A percentile compares a stretch with the other conserved stretches of the same genome.
Conservation (phyloP, 2,888 invertebrate species). For the Cephus sareptanus region DNA sequence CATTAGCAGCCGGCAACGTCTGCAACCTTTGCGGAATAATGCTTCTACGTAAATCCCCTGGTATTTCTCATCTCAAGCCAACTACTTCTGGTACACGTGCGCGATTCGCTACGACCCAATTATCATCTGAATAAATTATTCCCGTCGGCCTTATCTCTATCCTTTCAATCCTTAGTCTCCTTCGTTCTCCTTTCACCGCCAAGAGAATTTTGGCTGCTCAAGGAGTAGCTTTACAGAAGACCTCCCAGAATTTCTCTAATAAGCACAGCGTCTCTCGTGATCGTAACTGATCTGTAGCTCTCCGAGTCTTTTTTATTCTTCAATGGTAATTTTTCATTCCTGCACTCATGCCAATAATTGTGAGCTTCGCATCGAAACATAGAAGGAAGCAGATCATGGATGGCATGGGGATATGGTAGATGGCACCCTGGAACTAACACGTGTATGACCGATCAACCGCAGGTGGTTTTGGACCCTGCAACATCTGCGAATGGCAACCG, state of each 20-base stretch:
- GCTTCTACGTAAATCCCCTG: not conserved
- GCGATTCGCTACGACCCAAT: slow-evolving; percentile 16
- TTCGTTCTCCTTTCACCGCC: not conserved
- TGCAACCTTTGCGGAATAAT: not conserved
- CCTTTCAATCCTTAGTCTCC: not conserved
- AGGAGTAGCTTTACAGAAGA: not conserved
- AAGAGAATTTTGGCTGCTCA: not conserved
- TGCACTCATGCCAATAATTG: not conserved
- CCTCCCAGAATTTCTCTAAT: not conserved
- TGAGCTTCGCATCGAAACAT: not conserved
- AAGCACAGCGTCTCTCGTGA: not conserved
- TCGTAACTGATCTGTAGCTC: not conserved
- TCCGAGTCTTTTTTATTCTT: not conserved
- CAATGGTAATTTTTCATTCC: not conserved
- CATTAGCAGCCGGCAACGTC: not conserved
- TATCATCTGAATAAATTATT: slow-evolving; percentile 22
- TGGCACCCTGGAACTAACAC: not conserved
- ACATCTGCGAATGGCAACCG: not conserved
- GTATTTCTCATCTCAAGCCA: not conserved
- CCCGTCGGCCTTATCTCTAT: not conserved
- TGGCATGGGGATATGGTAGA: no score
- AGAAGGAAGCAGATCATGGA: not conserved
- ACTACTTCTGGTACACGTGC: slow-evolving; percentile 4
- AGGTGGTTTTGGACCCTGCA: not conserved
- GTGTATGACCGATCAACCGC: not conserved